Conservation (phyloP, 2,113 vertebrate genomes). For the Petrocephalus microphthalmus region DNA sequence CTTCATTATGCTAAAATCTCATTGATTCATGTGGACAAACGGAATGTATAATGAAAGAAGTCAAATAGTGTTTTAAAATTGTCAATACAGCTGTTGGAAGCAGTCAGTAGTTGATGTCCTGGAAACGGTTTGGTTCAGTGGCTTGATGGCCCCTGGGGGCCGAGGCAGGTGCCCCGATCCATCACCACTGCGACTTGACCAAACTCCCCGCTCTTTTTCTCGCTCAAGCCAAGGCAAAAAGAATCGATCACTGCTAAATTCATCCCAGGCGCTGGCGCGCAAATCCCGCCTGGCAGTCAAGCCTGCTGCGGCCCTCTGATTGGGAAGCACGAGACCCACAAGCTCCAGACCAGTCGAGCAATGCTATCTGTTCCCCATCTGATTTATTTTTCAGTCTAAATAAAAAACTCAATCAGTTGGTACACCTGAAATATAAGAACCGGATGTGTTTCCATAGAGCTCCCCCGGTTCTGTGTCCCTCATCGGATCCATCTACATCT, state of each 20-base stretch:
- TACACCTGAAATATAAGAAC: not conserved
- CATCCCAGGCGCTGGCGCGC: not conserved
- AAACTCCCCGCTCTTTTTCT: not conserved
- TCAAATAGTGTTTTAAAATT: not conserved
- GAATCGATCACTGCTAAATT: constrained; percentile 25
- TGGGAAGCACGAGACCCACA: not conserved
- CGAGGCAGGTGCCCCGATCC: not conserved
- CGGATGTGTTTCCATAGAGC: too few species aligned
- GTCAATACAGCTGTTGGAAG: not conserved
- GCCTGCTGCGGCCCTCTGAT: not conserved
- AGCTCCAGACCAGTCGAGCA: not conserved
- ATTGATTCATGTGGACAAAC: not conserved
- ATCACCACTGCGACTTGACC: not conserved
- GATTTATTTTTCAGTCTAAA: not conserved
- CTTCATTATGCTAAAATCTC: not conserved
- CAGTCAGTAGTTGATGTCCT: not conserved
- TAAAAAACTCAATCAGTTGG: not conserved
- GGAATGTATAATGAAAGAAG: not conserved
- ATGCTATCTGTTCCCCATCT: too few species aligned
- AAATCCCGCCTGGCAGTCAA: constrained; percentile 18
- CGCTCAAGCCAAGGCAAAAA: constrained; percentile 7
- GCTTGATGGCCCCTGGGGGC: not conserved
- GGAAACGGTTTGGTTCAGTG: not conserved
- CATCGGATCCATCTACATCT: not conserved
- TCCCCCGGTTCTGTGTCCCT: too few species aligned